Evolutionary conservation across 2,888 invertebrate genomes (phyloP).

Genomic region (Xestobium rufovillosum): DNA sequence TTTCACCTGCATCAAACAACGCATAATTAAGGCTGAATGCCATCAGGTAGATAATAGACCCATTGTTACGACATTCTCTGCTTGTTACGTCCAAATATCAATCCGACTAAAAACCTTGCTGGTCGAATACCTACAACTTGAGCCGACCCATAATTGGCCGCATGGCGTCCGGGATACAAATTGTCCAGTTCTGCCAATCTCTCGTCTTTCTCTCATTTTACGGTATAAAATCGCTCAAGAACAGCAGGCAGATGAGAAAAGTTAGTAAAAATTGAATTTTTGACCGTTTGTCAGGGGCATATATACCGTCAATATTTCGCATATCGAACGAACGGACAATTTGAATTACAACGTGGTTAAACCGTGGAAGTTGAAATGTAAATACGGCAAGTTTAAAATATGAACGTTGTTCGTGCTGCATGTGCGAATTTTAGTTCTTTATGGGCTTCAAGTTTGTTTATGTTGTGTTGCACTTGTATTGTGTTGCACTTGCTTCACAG

Average conservation of each 20-base stretch:
- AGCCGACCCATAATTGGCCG: slow-evolving; percentile 15
- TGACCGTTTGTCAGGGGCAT: too few species aligned
- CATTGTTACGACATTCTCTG: slow-evolving; percentile 40
- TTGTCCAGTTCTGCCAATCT: slow-evolving; percentile 31
- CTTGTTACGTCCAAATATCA: slow-evolving; percentile 37
- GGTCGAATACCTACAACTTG: slow-evolving; percentile 13
- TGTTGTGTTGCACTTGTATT: slow-evolving; percentile 39
- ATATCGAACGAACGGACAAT: too few species aligned
- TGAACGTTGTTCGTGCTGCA: slow-evolving; percentile 38
- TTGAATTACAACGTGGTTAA: too few species aligned
- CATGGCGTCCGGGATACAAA: slow-evolving; percentile 29
- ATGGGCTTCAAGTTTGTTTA: slow-evolving; percentile 35
- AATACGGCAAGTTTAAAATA: slow-evolving; percentile 32
- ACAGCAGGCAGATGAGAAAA: too few species aligned
- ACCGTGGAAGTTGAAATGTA: slow-evolving; percentile 29
- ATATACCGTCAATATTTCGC: too few species aligned
- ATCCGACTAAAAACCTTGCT: slow-evolving; percentile 17
- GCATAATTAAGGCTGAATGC: slow-evolving; percentile 30
- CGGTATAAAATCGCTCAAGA: too few species aligned
- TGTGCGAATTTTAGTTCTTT: slow-evolving; percentile 43
- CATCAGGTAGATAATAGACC: slow-evolving; percentile 42
- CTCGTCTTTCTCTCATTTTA: too few species aligned
- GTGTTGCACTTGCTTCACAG: slow-evolving; percentile 29
- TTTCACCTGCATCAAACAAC: slow-evolving; percentile 13
- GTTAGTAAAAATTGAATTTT: too few species aligned